phyloP scores from a whole-genome alignment of 1,140 invertebrate species.

The Diorhabda elongata region DNA sequence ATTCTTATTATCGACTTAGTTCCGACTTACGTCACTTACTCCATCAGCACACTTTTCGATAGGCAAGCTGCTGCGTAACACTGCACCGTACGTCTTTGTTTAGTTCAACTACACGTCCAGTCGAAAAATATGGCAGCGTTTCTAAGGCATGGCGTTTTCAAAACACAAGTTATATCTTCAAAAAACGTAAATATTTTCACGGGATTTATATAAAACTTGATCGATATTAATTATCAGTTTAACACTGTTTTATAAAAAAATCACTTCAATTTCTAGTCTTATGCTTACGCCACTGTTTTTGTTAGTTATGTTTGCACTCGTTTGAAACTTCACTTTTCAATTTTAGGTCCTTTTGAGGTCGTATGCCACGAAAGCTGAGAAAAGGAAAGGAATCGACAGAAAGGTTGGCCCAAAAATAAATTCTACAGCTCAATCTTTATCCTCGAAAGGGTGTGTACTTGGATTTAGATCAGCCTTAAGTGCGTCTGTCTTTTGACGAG shows the following conservation, averaged over 20 bases:
- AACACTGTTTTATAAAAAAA: conserved; percentile 11
- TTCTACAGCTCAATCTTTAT: conserved; percentile 54
- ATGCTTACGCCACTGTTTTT: conserved; percentile 12
- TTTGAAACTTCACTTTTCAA: conserved; percentile 22
- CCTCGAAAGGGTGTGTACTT: conserved; percentile 56
- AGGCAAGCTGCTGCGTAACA: conserved; percentile 13
- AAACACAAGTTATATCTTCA: conserved; percentile 35
- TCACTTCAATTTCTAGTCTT: conserved; percentile 18
- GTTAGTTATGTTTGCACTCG: conserved; percentile 24
- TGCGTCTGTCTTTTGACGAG: conserved; percentile 38
- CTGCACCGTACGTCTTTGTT: conserved; percentile 33
- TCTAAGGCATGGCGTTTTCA: conserved; percentile 54
- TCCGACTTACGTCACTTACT: conserved; percentile 25
- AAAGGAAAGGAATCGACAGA: conserved; percentile 52
- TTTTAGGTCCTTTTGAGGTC: conserved; percentile 27
- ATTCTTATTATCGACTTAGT: conserved; percentile 30
- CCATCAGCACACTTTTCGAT: conserved; percentile 15
- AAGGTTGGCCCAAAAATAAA: conserved; percentile 56
- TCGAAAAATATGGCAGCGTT: conserved; percentile 55
- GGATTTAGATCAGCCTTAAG: conserved; percentile 33
- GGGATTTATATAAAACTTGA: conserved; percentile 15
- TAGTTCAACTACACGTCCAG: conserved; percentile 29
- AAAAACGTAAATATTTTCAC: conserved; percentile 42
- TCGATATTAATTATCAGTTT: conserved; percentile 8
- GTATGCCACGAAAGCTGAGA: conserved; percentile 45